These are phyloP conservation scores for Neuroscelio doddi DNA, from an alignment of 2,888 invertebrate species.

Conservation along the genomic window DNA sequence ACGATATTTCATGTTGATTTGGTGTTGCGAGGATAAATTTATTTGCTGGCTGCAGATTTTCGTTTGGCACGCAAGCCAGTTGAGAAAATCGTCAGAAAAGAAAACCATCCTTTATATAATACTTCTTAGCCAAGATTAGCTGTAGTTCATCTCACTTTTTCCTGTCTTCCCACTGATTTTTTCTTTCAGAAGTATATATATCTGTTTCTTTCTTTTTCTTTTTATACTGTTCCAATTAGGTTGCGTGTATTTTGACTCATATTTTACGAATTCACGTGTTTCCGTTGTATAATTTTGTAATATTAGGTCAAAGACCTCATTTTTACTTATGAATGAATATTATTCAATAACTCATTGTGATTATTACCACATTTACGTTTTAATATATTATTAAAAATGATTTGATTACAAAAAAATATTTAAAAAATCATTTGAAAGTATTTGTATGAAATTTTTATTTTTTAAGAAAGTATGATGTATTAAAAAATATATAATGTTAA, in stretches of 20 bases:
- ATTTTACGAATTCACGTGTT: conserved; percentile 48
- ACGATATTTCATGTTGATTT: conserved; percentile 31
- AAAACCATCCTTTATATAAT: conserved; percentile 62
- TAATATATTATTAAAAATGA: no score
- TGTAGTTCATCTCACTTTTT: conserved; percentile 44
- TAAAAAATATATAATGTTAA: no score
- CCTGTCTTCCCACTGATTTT: conserved; percentile 28
- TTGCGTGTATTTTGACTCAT: conserved; percentile 35
- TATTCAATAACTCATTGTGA: no score
- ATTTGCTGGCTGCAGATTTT: conserved; percentile 45
- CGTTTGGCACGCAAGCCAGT: conserved; percentile 40
- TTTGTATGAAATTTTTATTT: no score
- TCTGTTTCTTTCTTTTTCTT: conserved; percentile 15
- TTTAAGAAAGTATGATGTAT: no score
- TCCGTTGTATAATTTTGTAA: conserved; percentile 43
- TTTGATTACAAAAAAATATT: no score
- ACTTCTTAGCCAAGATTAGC: conserved; percentile 62
- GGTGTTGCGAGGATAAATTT: conserved; percentile 47
- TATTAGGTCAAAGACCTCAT: conserved; percentile 54
- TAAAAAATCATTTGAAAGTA: no score
- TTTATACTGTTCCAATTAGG: conserved; percentile 18
- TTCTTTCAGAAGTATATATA: no score
- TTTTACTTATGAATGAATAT: conserved; percentile 31
- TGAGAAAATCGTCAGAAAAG: conserved; percentile 53
- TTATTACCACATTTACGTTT: no score